Evolutionary conservation across 2,113 vertebrate species (phyloP), one percentile per base, ranked within the genome.

Genomic region (Coptodon rendalli): DNA sequence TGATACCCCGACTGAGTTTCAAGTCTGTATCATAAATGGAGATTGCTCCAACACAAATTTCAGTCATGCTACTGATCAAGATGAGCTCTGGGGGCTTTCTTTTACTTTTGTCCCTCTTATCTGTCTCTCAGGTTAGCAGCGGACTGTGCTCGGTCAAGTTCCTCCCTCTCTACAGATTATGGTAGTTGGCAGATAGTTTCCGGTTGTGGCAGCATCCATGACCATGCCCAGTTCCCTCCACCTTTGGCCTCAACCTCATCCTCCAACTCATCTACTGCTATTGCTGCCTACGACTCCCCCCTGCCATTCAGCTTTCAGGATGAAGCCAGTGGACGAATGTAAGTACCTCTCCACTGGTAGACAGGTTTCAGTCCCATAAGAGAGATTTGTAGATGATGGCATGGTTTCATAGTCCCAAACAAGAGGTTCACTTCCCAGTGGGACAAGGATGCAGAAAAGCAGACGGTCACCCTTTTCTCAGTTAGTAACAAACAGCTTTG

Each of bases 181-280:
- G 98, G 98, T 94, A 99, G 98, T 96, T 99, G 98, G 99, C 99
- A 99, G 97, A 97, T 99, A 94, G 99, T 99, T 89, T 98, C 98
- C 34, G 98, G 98, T 94, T 99, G 98, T 95, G 99, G 98, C 95
- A 99, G 98, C 94, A 97, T 99, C 97, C 98, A 98, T 86, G 98
- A 99, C 95, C 97, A 97, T 92, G 93, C 96, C 93, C 96, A 96
- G 94, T 97, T 97, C 95, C 97, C 95, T 87, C 93, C 80, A 5
- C 95, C 94, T 14, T 34, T 81, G 85, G 81, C 94, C 73, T 94
- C 92, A 0, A 83, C 29, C 59, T 50, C 88, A 43, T 93, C 93
- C 48, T 91, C 94, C 13, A 71, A 83, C 78, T 92, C 93, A 0
- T 94, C 93, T n/a, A 66, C 89, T 27, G 80, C 86, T 2, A 87